Evolutionary conservation across 1,140 invertebrate genomes (phyloP), one percentile per base, ranked within the genome.

Genomic region (Leptoteleia sp.): DNA sequence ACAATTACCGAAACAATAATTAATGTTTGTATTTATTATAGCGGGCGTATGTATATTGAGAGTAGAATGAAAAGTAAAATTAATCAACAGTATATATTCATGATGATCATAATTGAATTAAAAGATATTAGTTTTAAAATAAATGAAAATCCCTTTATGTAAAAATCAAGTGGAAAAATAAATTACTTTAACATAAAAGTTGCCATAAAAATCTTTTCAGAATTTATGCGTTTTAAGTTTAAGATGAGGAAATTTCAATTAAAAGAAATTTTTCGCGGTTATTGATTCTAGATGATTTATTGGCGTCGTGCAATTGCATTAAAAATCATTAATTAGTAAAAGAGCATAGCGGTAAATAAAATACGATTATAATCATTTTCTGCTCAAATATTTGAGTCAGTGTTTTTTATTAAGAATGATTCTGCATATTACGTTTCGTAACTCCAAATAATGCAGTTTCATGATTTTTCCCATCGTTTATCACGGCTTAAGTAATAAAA

Each of bases 311-410:
- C 0, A 3, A 38, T 55, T 37, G 16, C 64, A 47, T 13, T 42
- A 31, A 27, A 67, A 45, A 67, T 47, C 33, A 8, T 29, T 55
- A 47, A 67, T 67, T 67, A 67, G 17, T 22, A 17, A 50, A 50
- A 48, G 33, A 0, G 8, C 27, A 27, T 15, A 7, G 0, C 4
- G n/a, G n/a, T 37, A 12, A 12, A 16, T 48, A n/a, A 48, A 48
- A 17, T 4, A 48, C 16, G 19, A 16, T 40, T 13, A 37, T 11
- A 19, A 38, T 38, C 9, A 29, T 3, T 4, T 12, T 31, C 25
- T 19, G 19, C 3, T 25, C 15, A 31, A 54, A 65, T 67, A 54
- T 45, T 47, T 15, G 9, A 55, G 38, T n/a, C 5, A 35, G 9
- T 15, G 37, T 45, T 45, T 67, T 54, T 55, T 38, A 45, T 55